Conservation (phyloP, 2,113 vertebrate genomes). For the Thymallus thymallus region DNA sequence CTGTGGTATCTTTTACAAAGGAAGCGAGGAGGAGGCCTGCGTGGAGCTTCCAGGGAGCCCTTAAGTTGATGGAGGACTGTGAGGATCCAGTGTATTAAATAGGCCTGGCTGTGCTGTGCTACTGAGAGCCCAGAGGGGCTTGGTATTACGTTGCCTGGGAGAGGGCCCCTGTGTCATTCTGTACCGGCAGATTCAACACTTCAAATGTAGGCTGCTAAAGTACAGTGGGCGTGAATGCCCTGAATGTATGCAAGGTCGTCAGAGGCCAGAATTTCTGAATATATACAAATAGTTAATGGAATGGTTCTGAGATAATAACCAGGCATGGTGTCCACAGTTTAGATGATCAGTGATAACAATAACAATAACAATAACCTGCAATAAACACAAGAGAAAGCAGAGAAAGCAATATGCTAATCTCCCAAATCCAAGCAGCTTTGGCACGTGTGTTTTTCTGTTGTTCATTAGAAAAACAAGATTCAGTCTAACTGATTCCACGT, state of each 20-base stretch:
- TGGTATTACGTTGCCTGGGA: background rate
- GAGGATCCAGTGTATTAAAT: background rate
- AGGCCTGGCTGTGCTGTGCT: too few relatives aligned
- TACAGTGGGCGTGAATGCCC: background rate
- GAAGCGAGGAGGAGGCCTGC: slow-evolving; percentile 16
- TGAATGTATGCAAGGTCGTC: too few relatives aligned
- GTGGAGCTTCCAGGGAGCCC: slow-evolving; percentile 22
- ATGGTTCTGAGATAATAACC: background rate
- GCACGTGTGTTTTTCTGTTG: too few relatives aligned
- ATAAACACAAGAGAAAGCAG: too few relatives aligned
- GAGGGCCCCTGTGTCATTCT: background rate
- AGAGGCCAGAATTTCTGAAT: too few relatives aligned
- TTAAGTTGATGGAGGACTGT: background rate
- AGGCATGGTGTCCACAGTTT: background rate
- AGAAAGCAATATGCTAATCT: too few relatives aligned
- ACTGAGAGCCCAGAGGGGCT: background rate
- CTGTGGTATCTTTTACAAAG: slow-evolving; percentile 17
- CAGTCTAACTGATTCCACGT: too few relatives aligned
- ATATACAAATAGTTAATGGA: background rate
- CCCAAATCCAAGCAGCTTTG: too few relatives aligned
- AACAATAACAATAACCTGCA: background rate
- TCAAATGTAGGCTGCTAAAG: background rate
- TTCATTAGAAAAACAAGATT: too few relatives aligned
- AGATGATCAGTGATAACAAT: background rate
- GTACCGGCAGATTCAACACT: background rate